These are phyloP conservation scores for human (Homo sapiens) DNA, from an alignment of 2,113 vertebrate species.

Conservation along the genomic window DNA sequence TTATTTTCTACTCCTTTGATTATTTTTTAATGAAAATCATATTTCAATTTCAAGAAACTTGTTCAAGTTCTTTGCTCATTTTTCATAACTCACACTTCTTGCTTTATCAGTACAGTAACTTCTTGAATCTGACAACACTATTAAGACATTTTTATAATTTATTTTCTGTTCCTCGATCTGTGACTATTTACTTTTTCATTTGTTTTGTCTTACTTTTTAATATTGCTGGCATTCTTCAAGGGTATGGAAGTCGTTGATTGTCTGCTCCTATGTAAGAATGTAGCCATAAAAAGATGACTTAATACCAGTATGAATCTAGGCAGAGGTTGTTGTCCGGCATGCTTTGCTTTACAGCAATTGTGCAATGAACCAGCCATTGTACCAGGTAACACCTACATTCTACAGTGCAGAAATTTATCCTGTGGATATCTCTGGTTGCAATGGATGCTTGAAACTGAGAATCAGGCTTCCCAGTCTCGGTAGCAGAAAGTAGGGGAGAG, in stretches of 20 bases:
- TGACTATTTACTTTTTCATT: not conserved
- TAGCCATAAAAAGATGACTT: not conserved
- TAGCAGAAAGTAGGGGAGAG: not conserved
- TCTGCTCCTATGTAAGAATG: not conserved
- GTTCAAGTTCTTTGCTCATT: not conserved
- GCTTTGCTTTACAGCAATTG: not conserved
- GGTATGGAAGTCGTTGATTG: not conserved
- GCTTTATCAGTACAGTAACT: not conserved
- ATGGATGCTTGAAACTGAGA: not conserved
- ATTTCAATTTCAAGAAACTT: not conserved
- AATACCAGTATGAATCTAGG: not conserved
- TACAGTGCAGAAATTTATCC: not conserved
- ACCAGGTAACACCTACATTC: not conserved
- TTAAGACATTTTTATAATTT: not conserved
- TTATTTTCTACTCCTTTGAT: not conserved
- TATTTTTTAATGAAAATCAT: not conserved
- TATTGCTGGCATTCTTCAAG: not conserved
- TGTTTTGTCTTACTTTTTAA: not conserved
- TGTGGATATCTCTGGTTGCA: not conserved
- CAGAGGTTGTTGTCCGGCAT: not conserved
- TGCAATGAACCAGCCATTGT: not conserved
- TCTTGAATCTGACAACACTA: not conserved
- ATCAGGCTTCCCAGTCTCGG: not conserved
- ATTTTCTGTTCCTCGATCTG: not conserved
- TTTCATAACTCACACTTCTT: not conserved